Conservation (phyloP, 2,113 vertebrate species). For the Aythya baeri region DNA sequence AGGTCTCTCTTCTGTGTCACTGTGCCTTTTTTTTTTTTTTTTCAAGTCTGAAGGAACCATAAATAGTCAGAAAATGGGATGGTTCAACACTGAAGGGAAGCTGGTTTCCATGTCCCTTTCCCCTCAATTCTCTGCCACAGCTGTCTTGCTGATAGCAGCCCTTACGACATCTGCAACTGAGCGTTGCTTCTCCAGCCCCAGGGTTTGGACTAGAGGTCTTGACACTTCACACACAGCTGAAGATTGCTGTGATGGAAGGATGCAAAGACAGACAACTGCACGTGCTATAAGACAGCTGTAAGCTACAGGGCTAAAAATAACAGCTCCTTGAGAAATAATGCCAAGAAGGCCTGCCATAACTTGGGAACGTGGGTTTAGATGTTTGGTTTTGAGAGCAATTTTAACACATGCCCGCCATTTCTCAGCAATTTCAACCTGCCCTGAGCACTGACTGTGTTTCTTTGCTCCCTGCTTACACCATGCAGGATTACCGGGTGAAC, state of each 20-base stretch:
- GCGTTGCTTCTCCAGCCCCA: background rate
- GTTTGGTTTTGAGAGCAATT: background rate
- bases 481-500: slow-evolving; percentile 96
- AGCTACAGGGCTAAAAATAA: slow-evolving; percentile 13
- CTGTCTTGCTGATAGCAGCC: background rate
- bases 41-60: background rate
- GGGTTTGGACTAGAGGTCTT: background rate
- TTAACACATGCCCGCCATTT: background rate
- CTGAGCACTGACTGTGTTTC: background rate
- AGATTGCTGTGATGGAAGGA: background rate
- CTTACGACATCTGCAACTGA: background rate
- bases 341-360: background rate
- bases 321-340: background rate
- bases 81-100: background rate
- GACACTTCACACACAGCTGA: background rate
- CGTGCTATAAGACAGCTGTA: background rate
- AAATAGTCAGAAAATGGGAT: background rate
- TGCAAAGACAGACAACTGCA: slow-evolving; percentile 26
- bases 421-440: background rate
- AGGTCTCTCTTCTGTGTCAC: background rate
- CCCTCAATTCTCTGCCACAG: background rate
- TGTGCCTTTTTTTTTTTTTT: background rate
- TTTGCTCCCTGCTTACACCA: background rate
- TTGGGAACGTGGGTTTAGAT: background rate
- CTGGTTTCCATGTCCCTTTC: background rate